phyloP scores from a whole-genome alignment of 1,140 invertebrate genomes.

The Papilio polytes region DNA sequence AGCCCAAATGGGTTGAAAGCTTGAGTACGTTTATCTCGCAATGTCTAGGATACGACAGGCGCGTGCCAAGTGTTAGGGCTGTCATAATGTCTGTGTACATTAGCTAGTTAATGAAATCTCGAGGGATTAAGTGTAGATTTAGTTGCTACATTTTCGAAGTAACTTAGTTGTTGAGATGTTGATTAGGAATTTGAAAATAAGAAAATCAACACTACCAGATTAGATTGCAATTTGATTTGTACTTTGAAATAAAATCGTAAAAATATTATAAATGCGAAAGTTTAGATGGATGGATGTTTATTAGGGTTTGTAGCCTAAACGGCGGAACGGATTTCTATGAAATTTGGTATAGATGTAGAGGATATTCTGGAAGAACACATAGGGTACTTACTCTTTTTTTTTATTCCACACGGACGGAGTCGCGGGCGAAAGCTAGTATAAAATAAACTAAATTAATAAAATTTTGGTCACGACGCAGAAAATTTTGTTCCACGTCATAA shows the following conservation, averaged over 20 bases:
- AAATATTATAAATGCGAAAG: too few species aligned
- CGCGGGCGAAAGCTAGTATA: neutral
- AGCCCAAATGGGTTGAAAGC: conserved; percentile 11
- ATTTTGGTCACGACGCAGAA: neutral
- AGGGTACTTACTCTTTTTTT: too few species aligned
- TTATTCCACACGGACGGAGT: too few species aligned
- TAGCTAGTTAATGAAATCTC: conserved; percentile 17
- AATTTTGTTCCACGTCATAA: neutral
- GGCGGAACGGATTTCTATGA: too few species aligned
- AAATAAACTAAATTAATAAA: neutral
- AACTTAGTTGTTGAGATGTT: neutral
- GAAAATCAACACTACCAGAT: too few species aligned
- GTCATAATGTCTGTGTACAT: conserved; percentile 23
- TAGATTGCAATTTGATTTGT: too few species aligned
- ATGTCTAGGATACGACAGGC: conserved; percentile 21
- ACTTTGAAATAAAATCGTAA: too few species aligned
- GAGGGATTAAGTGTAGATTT: conserved; percentile 18
- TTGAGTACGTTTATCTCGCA: conserved; percentile 19
- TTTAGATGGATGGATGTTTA: too few species aligned
- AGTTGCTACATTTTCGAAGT: conserved; percentile 5
- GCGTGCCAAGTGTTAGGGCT: conserved; percentile 23
- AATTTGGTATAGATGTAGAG: too few species aligned
- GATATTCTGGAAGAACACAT: too few species aligned
- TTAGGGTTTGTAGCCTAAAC: too few species aligned
- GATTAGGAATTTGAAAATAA: neutral